phyloP scores from a whole-genome alignment of 2,797 vertebrate species.

The Spea hammondii region DNA sequence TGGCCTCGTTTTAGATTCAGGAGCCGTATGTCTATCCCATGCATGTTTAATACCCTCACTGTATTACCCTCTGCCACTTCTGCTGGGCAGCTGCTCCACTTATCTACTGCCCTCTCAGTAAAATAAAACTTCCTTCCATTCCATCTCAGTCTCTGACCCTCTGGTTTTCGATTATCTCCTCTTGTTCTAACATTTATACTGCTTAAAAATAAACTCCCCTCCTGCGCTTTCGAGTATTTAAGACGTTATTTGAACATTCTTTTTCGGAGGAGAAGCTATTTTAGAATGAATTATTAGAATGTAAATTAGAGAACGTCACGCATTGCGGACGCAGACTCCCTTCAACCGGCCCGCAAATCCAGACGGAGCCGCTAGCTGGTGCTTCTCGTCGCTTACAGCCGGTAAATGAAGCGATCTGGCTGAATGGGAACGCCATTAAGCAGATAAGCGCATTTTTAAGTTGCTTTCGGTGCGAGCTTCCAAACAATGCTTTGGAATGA shows the following conservation, averaged over 20 bases:
- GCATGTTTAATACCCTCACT: too few species aligned
- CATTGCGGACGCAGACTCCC: conserved; percentile 17
- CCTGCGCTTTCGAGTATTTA: too few species aligned
- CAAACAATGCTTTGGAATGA: conserved; percentile 27
- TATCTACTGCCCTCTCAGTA: too few species aligned
- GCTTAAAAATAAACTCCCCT: too few species aligned
- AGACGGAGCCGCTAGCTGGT: background rate
- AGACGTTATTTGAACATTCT: background rate
- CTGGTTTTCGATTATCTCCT: too few species aligned
- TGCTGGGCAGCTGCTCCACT: too few species aligned
- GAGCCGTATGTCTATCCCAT: too few species aligned
- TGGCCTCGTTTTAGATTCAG: too few species aligned
- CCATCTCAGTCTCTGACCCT: too few species aligned
- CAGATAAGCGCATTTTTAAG: conserved; percentile 44
- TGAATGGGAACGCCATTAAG: conserved; percentile 38
- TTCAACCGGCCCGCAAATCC: conserved; percentile 14
- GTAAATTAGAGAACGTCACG: conserved; percentile 42
- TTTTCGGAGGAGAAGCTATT: conserved; percentile 4
- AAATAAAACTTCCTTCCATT: too few species aligned
- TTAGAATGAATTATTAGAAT: conserved; percentile 40
- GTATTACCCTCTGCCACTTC: too few species aligned
- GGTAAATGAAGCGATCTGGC: background rate
- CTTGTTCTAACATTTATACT: too few species aligned
- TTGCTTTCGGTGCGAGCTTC: conserved; percentile 16
- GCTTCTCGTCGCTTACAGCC: background rate